These are phyloP conservation scores for Phallusia fumigata DNA, from an alignment of 23 tunicate genomes.

Conservation along the genomic window DNA sequence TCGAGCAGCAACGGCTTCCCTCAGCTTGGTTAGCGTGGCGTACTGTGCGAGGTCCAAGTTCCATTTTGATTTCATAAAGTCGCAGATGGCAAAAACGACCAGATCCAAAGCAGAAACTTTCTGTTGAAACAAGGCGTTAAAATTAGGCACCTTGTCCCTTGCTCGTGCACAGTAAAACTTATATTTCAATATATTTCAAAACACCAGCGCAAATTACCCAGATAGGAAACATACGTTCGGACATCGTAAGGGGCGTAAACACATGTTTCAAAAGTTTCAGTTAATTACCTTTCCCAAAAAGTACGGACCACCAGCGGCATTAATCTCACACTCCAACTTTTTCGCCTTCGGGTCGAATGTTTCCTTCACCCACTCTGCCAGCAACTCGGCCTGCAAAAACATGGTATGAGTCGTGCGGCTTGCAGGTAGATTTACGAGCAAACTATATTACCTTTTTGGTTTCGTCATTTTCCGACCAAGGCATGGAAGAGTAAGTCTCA, in stretches of 20 bases:
- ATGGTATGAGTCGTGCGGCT: not conserved
- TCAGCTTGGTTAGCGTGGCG: not conserved
- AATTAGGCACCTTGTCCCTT: too few relatives aligned
- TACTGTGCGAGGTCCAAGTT: not conserved
- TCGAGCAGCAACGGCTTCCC: not conserved
- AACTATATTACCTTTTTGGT: conserved; percentile 21
- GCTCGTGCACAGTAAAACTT: too few relatives aligned
- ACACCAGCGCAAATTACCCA: not conserved
- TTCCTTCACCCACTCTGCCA: not conserved
- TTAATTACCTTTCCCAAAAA: conserved; percentile 6
- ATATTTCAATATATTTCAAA: too few relatives aligned
- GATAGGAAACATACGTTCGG: not conserved
- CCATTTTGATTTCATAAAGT: not conserved
- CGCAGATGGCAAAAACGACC: not conserved
- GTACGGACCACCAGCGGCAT: not conserved
- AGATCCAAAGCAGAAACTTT: not conserved
- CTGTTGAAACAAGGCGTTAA: too few relatives aligned
- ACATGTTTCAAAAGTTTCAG: too few relatives aligned
- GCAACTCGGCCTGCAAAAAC: not conserved
- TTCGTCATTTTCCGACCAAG: conserved; percentile 40
- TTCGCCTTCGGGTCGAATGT: not conserved
- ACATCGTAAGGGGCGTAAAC: too few relatives aligned
- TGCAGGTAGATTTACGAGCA: not conserved
- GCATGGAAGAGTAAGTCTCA: conserved; percentile 19
- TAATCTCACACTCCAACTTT: not conserved